These are phyloP conservation scores for Dynastes tityus DNA, from an alignment of 2,888 invertebrate genomes.

Conservation along the genomic window DNA sequence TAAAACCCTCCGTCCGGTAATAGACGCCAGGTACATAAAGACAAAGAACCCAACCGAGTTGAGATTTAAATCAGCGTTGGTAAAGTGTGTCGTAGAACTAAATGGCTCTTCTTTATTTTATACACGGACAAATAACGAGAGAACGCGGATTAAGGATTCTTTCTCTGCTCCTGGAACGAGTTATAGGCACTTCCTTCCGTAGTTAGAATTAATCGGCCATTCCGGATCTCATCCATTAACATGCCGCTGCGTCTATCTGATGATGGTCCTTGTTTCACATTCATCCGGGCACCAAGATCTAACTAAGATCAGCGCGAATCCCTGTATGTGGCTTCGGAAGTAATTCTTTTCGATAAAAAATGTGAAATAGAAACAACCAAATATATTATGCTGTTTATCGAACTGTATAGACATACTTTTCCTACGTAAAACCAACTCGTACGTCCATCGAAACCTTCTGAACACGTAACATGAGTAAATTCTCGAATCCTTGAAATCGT, in stretches of 20 bases:
- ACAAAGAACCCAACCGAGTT: constrained; percentile 31
- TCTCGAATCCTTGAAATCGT: neutral
- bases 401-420: no score
- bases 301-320: neutral
- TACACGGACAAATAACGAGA: constrained; percentile 62
- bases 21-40: constrained; percentile 28
- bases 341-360: no score
- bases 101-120: constrained; percentile 60
- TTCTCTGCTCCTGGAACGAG: constrained; percentile 60
- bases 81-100: constrained; percentile 60
- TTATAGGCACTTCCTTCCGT: constrained; percentile 63
- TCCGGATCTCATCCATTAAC: constrained; percentile 61
- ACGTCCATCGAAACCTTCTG: neutral
- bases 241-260: constrained; percentile 52
- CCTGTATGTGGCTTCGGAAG: neutral
- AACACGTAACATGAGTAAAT: neutral
- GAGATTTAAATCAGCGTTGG: constrained; percentile 59
- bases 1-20: constrained; percentile 7
- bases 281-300: constrained; percentile 11
- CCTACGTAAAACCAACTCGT: no score
- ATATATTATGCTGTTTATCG: no score
- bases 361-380: no score
- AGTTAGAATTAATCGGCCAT: constrained; percentile 63
- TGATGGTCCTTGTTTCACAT: constrained; percentile 40
- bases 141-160: constrained; percentile 63